Conservation (phyloP, 2,797 vertebrate genomes). For the Lacerta bilineata region DNA sequence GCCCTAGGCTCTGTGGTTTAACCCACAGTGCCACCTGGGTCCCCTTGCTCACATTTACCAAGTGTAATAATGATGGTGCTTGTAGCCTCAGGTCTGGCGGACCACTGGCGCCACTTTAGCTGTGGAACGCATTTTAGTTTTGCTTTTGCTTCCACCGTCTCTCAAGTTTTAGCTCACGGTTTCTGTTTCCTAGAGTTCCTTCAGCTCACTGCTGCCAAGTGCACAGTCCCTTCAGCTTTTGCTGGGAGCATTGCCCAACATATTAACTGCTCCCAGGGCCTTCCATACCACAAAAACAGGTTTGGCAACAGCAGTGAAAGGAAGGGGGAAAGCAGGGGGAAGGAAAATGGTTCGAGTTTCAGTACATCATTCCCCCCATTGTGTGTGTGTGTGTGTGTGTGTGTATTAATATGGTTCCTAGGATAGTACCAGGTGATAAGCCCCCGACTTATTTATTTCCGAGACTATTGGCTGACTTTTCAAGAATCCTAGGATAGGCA, state of each 20-base stretch:
- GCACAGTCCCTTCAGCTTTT: not conserved
- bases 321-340: not conserved
- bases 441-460: not conserved
- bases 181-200: not conserved
- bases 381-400: no score
- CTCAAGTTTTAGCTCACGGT: constrained; percentile 15
- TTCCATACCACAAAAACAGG: not conserved
- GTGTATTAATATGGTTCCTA: not conserved
- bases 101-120: not conserved
- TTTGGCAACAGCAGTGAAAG: not conserved
- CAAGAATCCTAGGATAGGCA: no score
- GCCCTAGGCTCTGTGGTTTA: no score
- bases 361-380: not conserved
- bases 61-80: not conserved
- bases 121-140: constrained; percentile 8
- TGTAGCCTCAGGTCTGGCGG: not conserved
- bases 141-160: not conserved
- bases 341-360: not conserved
- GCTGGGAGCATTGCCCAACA: not conserved
- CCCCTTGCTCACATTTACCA: no score
- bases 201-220: constrained; percentile 9
- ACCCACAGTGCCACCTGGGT: no score
- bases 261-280: not conserved
- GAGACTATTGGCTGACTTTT: no score
- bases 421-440: not conserved